A percentile compares a stretch with the other conserved stretches of the same genome.
These are phyloP conservation scores for Synanceia verrucosa DNA, from an alignment of 2,797 vertebrate genomes.

Conservation along the genomic window DNA sequence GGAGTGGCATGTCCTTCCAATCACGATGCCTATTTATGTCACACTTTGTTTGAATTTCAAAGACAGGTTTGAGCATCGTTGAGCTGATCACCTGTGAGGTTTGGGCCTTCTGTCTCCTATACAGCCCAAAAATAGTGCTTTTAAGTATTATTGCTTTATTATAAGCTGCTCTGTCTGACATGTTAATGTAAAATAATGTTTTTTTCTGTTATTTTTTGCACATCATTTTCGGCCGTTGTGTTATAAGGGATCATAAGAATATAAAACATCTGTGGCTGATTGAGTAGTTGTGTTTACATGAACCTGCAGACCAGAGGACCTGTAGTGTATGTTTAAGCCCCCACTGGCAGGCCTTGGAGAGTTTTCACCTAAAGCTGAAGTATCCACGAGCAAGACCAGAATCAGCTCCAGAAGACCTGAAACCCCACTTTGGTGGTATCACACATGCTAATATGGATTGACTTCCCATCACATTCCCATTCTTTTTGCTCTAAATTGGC, in stretches of 20 bases:
- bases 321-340: not conserved
- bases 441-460: not conserved
- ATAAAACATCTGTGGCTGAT: slow-evolving; percentile 38
- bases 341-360: not conserved
- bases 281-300: slow-evolving; percentile 62
- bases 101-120: slow-evolving; percentile 15
- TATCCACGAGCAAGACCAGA: slow-evolving; percentile 20
- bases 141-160: no score
- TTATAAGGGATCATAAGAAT: slow-evolving; percentile 56
- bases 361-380: slow-evolving; percentile 18
- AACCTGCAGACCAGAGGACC: no score
- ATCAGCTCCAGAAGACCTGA: slow-evolving; percentile 3
- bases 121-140: slow-evolving; percentile 36
- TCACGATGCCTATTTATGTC: slow-evolving; percentile 42
- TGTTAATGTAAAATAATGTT: slow-evolving; percentile 30
- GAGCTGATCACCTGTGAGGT: slow-evolving; percentile 42
- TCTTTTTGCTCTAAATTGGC: not conserved
- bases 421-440: not conserved
- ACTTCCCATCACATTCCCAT: not conserved
- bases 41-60: slow-evolving; percentile 52
- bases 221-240: slow-evolving; percentile 32
- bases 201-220: not conserved
- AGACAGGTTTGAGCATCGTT: slow-evolving; percentile 45
- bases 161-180: slow-evolving; percentile 20
- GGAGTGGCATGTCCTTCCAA: slow-evolving; percentile 33